Base-by-base conservation (phyloP, 2,888 invertebrate species). In the Odontocerum albicorne region DNA sequence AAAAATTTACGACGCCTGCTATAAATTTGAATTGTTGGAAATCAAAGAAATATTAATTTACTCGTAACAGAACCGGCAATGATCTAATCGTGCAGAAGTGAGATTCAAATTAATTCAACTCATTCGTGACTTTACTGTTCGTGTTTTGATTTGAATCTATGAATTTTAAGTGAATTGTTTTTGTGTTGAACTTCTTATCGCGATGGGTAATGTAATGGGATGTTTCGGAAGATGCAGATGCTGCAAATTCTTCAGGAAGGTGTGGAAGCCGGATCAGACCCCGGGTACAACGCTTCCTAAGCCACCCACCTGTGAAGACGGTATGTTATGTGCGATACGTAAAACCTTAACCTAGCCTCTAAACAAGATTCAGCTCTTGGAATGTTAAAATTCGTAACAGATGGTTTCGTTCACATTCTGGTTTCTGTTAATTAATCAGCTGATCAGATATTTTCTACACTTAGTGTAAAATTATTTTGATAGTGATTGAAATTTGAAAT, bases 1-100 rank as follows among this genome's bases (percentile, higher is more conserved):
- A 7, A 40, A n/a, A 12, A 8, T 38, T 31, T 31, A 22, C 22
- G 31, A 32, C 19, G 31, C 4, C 27, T 10, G 12, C 22, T 15
- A 20, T 33, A 15, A 35, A 46, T 36, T 16, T 15, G 32, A 33
- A 42, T 32, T 19, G 33, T 17, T 20, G n/a, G 7, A 20, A 8
- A 21, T 3, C 12, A 33, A 16, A n/a, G 45, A 16, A n/a, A 12
- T 17, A 17, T 32, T 16, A 46, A 35, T 35, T 17, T 33, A 33
- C n/a, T 33, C 13, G 27, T 7, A 27, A 7, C 27, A 27, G 62
- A 67, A 67, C 58, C 62, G 59, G 64, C 62, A 66, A 64, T 72
- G 71, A 72, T 66, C 70, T 71, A 71, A 72, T 68, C 65, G 65
- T 49, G 62, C 54, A 65, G 61, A 64, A 57, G 62, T 64, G 60